Evolutionary conservation across 2,797 vertebrate species (phyloP).

Genomic region (Tinamus major): DNA sequence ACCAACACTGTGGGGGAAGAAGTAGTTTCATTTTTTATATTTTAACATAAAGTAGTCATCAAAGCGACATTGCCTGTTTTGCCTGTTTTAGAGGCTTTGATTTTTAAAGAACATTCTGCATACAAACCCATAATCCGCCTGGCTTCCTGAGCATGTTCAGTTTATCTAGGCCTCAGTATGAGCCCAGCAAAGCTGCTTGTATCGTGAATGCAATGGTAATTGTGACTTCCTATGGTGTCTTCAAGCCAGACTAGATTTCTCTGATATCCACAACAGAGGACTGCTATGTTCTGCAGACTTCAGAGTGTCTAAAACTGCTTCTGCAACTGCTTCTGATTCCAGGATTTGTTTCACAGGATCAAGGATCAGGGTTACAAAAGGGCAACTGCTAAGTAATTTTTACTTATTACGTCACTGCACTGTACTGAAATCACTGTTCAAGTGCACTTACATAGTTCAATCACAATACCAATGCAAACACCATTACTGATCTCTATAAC

Average conservation of each 20-base stretch:
- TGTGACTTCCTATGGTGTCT: neutral
- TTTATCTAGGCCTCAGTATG: neutral
- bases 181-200: neutral
- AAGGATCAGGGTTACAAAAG: neutral
- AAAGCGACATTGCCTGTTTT: neutral
- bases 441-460: too few relatives aligned
- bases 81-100: neutral
- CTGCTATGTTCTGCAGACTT: neutral
- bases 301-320: neutral
- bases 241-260: neutral
- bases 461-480: too few relatives aligned
- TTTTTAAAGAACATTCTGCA: neutral
- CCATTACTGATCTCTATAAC: too few relatives aligned
- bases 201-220: neutral
- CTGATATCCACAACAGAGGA: neutral
- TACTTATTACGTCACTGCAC: neutral
- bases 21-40: neutral
- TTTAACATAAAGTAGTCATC: neutral
- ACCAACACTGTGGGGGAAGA: neutral
- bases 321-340: neutral
- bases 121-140: neutral
- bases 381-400: neutral
- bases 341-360: neutral
- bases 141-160: neutral
- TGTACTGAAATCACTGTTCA: too few relatives aligned